phyloP scores from a whole-genome alignment of 2,113 vertebrate species.

The Procavia capensis region DNA sequence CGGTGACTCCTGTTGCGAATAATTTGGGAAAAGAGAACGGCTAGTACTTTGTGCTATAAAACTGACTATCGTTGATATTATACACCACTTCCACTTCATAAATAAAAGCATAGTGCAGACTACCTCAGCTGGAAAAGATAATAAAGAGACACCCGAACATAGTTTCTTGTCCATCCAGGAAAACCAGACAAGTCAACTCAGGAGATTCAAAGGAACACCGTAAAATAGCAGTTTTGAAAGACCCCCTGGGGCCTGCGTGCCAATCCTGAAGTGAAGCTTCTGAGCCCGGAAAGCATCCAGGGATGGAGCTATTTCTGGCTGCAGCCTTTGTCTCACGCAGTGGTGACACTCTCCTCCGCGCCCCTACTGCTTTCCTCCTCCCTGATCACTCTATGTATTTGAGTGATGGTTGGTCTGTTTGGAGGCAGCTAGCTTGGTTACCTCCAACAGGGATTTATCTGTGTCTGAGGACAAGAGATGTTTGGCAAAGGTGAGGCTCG shows the following conservation, averaged over 20 bases:
- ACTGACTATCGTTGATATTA: neutral
- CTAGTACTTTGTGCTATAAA: neutral
- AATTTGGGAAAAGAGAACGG: fast-evolving
- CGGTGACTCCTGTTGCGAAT: neutral
- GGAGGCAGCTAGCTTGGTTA: neutral
- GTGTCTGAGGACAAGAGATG: slow-evolving; percentile 23
- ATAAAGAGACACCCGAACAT: neutral
- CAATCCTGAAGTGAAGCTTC: neutral
- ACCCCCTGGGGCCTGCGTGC: neutral
- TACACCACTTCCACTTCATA: neutral
- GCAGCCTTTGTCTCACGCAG: neutral
- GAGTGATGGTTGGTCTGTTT: slow-evolving; percentile 4
- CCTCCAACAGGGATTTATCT: neutral
- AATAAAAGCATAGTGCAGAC: neutral
- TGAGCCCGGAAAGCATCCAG: neutral
- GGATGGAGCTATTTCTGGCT: neutral
- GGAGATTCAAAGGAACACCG: neutral
- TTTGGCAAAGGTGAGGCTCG: neutral
- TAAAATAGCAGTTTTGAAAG: neutral
- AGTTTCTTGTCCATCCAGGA: neutral
- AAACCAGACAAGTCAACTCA: neutral
- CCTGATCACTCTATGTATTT: neutral
- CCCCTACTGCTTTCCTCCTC: neutral
- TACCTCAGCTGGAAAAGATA: neutral
- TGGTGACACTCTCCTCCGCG: neutral